These are phyloP conservation scores for Styela clava DNA, from an alignment of 23 tunicate species.

Conservation along the genomic window DNA sequence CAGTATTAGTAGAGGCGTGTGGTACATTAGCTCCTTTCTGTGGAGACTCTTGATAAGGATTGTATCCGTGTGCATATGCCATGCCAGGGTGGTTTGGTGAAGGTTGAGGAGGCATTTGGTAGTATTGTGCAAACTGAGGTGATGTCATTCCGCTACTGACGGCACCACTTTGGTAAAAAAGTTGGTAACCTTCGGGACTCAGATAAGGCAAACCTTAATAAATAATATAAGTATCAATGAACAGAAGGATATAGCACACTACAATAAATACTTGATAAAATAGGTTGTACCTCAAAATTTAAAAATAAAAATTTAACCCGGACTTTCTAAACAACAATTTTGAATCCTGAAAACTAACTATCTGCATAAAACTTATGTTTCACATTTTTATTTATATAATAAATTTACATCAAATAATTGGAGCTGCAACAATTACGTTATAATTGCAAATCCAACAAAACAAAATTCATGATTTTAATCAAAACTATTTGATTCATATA, in stretches of 20 bases:
- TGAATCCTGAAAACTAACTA: too few species aligned
- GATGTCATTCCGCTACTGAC: constrained; percentile 10
- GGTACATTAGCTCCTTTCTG: constrained; percentile 7
- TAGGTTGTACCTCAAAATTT: too few species aligned
- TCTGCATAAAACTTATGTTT: too few species aligned
- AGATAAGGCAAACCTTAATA: constrained; percentile 53
- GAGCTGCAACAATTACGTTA: too few species aligned
- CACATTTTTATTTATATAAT: too few species aligned
- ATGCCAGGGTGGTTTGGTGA: constrained; percentile 8
- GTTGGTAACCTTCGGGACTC: constrained; percentile 49
- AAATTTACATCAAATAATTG: too few species aligned
- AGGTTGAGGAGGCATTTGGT: constrained; percentile 18
- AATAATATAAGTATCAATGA: neutral
- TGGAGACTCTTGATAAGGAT: constrained; percentile 15
- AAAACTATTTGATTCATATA: too few species aligned
- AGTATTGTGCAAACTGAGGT: constrained; percentile 9
- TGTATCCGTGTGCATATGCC: constrained; percentile 12
- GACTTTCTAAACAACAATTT: too few species aligned
- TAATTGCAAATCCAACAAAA: too few species aligned
- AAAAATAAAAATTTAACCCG: too few species aligned
- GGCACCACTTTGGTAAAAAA: constrained; percentile 27
- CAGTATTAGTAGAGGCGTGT: constrained; percentile 8
- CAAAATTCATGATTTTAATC: too few species aligned
- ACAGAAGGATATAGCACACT: too few species aligned
- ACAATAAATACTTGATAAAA: neutral